Conservation (phyloP, 2,888 invertebrate genomes). For the Drosophila anomalipes region DNA sequence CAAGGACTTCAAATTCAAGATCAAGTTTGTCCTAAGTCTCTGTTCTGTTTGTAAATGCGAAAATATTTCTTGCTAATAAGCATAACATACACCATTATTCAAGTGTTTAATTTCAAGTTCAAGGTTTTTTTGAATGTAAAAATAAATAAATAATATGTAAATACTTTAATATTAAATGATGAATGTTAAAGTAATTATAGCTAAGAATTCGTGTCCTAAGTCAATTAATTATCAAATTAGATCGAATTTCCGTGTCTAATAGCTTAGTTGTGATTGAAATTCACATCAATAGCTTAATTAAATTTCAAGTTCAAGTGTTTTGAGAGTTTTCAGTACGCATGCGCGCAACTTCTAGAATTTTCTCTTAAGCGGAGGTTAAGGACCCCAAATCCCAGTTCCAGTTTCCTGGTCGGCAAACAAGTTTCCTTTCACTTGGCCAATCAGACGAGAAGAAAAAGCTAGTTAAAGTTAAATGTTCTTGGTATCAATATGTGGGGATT, state of each 20-base stretch:
- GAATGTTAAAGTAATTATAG: not conserved
- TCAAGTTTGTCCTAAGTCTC: not conserved
- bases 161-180: not conserved
- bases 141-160: not conserved
- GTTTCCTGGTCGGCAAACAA: conserved; percentile 43
- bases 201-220: not conserved
- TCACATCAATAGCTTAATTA: too few relatives aligned
- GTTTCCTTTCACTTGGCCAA: conserved; percentile 56
- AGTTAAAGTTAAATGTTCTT: conserved; percentile 25
- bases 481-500: conserved; percentile 30
- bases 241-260: not conserved
- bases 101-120: not conserved
- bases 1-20: not conserved
- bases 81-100: not conserved
- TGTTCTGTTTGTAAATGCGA: not conserved
- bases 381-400: conserved; percentile 26
- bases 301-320: not conserved
- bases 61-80: not conserved
- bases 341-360: conserved; percentile 1
- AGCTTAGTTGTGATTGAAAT: not conserved
- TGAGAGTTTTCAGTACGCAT: not conserved
- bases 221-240: not conserved
- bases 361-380: conserved; percentile 5
- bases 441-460: conserved; percentile 11
- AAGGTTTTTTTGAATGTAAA: not conserved